A percentile compares a stretch with the other conserved stretches of the same genome.
These are phyloP conservation scores for Brachionus calyciflorus DNA, from an alignment of 1,140 invertebrate species.

Conservation along the genomic window DNA sequence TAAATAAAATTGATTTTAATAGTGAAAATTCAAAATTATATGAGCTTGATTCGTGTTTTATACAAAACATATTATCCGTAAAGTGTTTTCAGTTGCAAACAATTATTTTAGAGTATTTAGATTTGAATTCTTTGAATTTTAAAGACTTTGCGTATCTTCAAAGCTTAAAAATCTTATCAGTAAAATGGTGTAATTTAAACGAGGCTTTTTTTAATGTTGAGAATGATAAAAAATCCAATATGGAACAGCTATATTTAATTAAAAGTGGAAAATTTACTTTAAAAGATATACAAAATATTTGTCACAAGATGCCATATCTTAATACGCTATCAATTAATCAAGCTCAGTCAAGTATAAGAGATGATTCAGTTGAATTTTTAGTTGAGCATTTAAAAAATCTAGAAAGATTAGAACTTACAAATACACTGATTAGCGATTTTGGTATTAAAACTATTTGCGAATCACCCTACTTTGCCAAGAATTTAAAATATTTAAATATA, in stretches of 20 bases:
- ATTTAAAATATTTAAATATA: constrained; percentile 33
- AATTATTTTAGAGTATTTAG: constrained; percentile 17
- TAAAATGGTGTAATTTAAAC: constrained; percentile 41
- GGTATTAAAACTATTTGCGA: constrained; percentile 8
- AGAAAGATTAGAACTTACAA: constrained; percentile 20
- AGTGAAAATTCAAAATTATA: neutral
- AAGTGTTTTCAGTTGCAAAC: neutral
- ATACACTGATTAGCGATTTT: constrained; percentile 19
- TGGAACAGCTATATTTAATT: constrained; percentile 26
- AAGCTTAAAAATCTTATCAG: neutral
- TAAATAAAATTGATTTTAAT: neutral
- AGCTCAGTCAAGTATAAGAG: constrained; percentile 14
- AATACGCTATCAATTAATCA: constrained; percentile 28
- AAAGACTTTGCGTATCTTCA: neutral
- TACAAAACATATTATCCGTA: neutral
- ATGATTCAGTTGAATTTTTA: constrained; percentile 8
- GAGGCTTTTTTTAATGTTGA: neutral
- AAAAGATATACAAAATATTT: neutral
- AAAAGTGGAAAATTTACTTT: neutral
- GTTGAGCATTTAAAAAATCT: neutral
- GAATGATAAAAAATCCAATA: neutral
- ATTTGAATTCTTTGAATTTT: neutral
- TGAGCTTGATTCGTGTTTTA: neutral
- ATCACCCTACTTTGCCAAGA: constrained; percentile 14
- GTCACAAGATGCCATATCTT: constrained; percentile 12